These are phyloP conservation scores for Rhopalosiphum nymphaeae DNA, from an alignment of 2,888 invertebrate species.

Conservation along the genomic window DNA sequence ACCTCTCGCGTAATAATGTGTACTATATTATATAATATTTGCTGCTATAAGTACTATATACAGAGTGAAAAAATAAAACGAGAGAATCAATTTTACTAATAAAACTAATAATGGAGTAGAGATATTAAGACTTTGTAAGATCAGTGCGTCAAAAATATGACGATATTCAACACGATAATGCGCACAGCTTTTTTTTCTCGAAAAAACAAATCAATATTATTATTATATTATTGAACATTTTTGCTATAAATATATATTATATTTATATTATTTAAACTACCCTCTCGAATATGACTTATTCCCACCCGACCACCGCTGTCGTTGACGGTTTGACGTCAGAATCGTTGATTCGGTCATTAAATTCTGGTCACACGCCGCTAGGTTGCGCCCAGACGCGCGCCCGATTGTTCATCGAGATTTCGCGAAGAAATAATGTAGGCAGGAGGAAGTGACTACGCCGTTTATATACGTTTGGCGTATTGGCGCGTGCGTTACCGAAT, in stretches of 20 bases:
- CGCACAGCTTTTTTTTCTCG: not conserved
- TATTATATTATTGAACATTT: not conserved
- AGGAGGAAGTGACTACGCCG: not conserved
- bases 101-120: not conserved
- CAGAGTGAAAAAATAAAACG: not conserved
- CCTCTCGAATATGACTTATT: not conserved
- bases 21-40: too few species aligned
- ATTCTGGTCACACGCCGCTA: not conserved
- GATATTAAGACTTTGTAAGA: not conserved
- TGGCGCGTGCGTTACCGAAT: not conserved
- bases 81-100: not conserved
- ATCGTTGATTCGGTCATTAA: slow-evolving; percentile 11
- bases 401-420: not conserved
- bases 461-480: not conserved
- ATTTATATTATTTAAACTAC: not conserved
- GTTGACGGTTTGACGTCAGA: not conserved
- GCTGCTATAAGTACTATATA: not conserved
- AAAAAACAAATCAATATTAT: not conserved
- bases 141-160: not conserved
- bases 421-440: not conserved
- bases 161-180: not conserved
- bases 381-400: not conserved
- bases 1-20: not conserved
- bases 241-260: not conserved
- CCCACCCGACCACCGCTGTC: not conserved